A percentile compares a stretch with the other conserved stretches of the same genome.
Evolutionary conservation across 2,113 vertebrate genomes (phyloP).

Genomic region (Ochotona princeps): DNA sequence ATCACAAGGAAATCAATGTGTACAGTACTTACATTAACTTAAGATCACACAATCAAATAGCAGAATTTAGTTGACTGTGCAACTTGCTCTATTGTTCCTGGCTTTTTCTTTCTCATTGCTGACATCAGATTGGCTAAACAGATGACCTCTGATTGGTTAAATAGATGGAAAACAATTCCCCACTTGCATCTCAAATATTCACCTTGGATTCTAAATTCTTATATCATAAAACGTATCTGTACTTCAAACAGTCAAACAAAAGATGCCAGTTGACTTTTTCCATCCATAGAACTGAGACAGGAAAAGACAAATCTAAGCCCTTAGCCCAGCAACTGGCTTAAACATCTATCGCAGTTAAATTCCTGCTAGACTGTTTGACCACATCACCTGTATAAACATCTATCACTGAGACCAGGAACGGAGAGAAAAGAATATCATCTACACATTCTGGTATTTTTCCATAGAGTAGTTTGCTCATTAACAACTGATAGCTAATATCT

Average conservation of each 20-base stretch:
- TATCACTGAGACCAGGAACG: not conserved
- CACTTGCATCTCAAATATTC: not conserved
- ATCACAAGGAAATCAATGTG: not conserved
- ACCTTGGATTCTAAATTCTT: not conserved
- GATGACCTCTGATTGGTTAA: not conserved
- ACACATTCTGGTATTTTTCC: not conserved
- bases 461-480: not conserved
- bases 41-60: not conserved
- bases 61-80: not conserved
- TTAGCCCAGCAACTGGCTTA: not conserved
- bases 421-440: not conserved
- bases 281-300: not conserved
- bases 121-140: conserved; percentile 7
- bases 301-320: not conserved
- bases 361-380: not conserved
- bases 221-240: not conserved
- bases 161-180: not conserved
- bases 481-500: not conserved
- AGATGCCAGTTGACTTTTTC: not conserved
- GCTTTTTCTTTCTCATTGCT: not conserved
- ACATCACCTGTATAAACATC: conserved; percentile 23
- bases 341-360: not conserved
- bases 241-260: not conserved
- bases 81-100: not conserved
- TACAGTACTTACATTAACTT: not conserved